Conservation (phyloP, 2,888 invertebrate genomes). For the Pheosia gnoma region DNA sequence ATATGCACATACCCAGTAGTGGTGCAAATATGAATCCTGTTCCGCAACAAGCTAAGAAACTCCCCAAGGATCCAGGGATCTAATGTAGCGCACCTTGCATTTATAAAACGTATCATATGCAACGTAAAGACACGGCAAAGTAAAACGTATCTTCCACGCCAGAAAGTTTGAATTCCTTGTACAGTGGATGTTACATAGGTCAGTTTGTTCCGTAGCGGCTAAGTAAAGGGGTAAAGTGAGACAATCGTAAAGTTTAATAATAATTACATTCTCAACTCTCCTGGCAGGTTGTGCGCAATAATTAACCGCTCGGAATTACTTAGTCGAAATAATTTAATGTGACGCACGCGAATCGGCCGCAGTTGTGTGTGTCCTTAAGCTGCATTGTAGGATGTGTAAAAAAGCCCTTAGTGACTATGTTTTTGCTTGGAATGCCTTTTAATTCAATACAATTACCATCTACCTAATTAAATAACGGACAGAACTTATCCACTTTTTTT, state of each 20-base stretch:
- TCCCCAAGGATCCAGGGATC: conserved; percentile 77
- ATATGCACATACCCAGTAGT: conserved; percentile 41
- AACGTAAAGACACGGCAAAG: conserved; percentile 12
- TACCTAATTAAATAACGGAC: too few species aligned
- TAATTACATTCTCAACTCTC: conserved; percentile 84
- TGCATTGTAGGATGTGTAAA: not conserved
- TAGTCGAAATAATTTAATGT: conserved; percentile 84
- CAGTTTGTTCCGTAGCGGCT: conserved; percentile 41
- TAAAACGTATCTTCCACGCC: conserved; percentile 15
- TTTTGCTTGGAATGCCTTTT: too few species aligned
- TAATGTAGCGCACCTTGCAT: conserved; percentile 54
- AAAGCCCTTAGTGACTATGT: not conserved
- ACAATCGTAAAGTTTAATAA: conserved; percentile 85
- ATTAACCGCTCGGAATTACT: conserved; percentile 84
- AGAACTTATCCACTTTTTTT: too few species aligned
- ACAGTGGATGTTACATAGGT: conserved; percentile 36
- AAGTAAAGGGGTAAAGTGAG: conserved; percentile 82
- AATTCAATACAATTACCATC: too few species aligned
- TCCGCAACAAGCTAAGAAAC: conserved; percentile 81
- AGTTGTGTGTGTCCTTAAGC: conserved; percentile 33
- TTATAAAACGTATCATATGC: conserved; percentile 28
- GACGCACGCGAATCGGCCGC: conserved; percentile 70
- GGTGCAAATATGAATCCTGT: conserved; percentile 80
- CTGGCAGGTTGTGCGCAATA: conserved; percentile 81
- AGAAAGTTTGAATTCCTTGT: conserved; percentile 42